Base-by-base conservation (phyloP, 2,888 invertebrate genomes). In the Drosophila eohydei region DNA sequence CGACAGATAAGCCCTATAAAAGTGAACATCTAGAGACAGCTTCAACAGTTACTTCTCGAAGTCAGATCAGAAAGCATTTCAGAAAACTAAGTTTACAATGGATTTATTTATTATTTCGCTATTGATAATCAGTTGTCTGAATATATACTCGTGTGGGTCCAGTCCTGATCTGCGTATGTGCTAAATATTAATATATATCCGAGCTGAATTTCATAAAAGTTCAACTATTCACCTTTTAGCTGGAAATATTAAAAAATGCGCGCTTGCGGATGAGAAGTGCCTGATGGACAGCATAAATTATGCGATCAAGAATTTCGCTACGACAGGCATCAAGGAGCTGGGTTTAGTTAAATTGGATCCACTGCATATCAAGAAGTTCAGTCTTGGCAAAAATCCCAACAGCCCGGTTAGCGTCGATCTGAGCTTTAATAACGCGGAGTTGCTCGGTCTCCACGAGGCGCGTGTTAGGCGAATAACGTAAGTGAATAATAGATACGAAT, bases 401-500 rank as follows among this genome's bases (percentile, higher is more conserved):
- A 92, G 93, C 79, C 91, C 93, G 0, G 91, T 93, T 2, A 92
- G 78, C 72, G 67, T 93, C 16, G 90, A 91, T 57, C 66, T 93
- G 3, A 82, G 70, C 38, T 92, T 93, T 40, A 81, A 51, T 12
- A 86, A 93, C 52, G 74, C 91, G 4, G 79, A 89, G 16, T 55
- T 93, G 11, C 36, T 75, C 40, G 93, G 93, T 0, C 67, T 93
- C 0, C 72, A 77, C 4, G 52, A 70, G 1, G 71, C 76, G 0
- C 74, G 70, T 21, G 44, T 91, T 0, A 57, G 70, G 26, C 70
- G 62, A 36, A 62, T 84, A 7, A 58, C 74, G 92, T 92, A 74
- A 83, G 88, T 79, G 11, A 5, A 7, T 14, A 21, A 34, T 28
- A 8, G 1, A 16, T 21, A 26, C 2, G 8, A 11, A 9, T 30